Evolutionary conservation across 2,888 invertebrate species (phyloP).

Genomic region (Metallyticus violacea): DNA sequence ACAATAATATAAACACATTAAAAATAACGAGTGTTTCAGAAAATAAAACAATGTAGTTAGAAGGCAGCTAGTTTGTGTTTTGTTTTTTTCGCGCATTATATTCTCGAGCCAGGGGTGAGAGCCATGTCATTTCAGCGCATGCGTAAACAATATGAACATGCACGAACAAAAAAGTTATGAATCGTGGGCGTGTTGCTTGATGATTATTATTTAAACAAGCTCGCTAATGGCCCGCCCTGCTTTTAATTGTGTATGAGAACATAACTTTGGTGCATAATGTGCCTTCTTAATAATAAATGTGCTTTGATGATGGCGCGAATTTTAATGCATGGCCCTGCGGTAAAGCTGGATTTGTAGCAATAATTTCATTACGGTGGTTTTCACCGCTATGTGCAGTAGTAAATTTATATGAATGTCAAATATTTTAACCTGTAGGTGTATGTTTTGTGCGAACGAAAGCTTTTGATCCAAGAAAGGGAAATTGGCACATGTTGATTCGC

Average conservation of each 20-base stretch:
- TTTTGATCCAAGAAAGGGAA: no score
- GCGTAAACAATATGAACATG: background rate
- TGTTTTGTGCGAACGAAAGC: no score
- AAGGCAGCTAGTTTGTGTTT: background rate
- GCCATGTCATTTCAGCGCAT: background rate
- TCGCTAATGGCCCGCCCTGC: background rate
- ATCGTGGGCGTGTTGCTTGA: background rate
- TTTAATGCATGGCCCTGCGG: background rate
- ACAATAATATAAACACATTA: background rate
- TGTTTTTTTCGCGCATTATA: background rate
- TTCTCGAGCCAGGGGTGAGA: background rate
- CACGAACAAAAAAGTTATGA: background rate
- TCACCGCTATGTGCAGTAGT: background rate
- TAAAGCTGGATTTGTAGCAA: background rate
- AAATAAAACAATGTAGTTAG: background rate
- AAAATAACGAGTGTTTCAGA: background rate
- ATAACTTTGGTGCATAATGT: background rate
- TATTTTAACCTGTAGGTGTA: background rate
- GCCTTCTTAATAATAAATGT: background rate
- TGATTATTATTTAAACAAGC: background rate
- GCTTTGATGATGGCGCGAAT: background rate
- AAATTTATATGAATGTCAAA: background rate
- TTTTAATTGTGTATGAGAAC: background rate
- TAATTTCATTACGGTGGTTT: background rate
- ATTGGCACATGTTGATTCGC: no score